phyloP scores from a whole-genome alignment of 53 echinoderm and acorn worm genomes.

The Holothuria scabra region DNA sequence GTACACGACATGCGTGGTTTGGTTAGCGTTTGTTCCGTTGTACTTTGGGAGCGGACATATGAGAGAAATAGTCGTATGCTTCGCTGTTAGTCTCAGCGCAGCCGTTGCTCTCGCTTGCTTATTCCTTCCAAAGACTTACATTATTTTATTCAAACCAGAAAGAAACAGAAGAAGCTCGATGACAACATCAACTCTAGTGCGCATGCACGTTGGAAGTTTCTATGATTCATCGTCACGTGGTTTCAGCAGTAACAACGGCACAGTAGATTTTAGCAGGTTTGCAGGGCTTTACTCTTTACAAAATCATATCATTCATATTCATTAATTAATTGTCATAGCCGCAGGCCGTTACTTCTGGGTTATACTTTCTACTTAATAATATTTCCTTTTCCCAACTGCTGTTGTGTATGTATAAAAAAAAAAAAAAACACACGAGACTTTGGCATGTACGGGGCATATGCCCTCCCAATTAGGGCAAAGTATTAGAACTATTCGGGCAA shows the following conservation, averaged over 20 bases:
- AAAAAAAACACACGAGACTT: no score
- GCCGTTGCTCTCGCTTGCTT: slow-evolving; percentile 89
- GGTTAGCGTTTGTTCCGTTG: slow-evolving; percentile 87
- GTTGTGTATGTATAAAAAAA: no score
- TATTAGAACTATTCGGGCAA: no score
- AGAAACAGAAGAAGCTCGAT: slow-evolving; percentile 92
- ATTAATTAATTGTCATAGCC: no score
- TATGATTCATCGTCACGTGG: slow-evolving; percentile 81
- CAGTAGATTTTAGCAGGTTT: slow-evolving; percentile 71
- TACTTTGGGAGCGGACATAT: slow-evolving; percentile 82
- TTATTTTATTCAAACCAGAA: slow-evolving; percentile 89
- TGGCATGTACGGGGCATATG: no score
- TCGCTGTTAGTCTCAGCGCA: slow-evolving; percentile 91
- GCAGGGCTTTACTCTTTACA: not conserved
- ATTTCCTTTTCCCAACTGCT: no score
- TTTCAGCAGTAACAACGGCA: slow-evolving; percentile 78
- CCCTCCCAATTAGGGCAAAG: no score
- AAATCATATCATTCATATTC: no score
- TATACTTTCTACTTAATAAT: no score
- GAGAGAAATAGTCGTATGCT: slow-evolving; percentile 84
- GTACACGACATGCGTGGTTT: slow-evolving; percentile 97
- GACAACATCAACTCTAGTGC: slow-evolving; percentile 93
- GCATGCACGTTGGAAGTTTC: slow-evolving; percentile 99
- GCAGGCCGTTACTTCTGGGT: no score
- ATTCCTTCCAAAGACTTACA: slow-evolving; percentile 95